Base-by-base conservation (phyloP, 37 sponge, comb jelly and placozoan genomes). In the Agelas oroides region DNA sequence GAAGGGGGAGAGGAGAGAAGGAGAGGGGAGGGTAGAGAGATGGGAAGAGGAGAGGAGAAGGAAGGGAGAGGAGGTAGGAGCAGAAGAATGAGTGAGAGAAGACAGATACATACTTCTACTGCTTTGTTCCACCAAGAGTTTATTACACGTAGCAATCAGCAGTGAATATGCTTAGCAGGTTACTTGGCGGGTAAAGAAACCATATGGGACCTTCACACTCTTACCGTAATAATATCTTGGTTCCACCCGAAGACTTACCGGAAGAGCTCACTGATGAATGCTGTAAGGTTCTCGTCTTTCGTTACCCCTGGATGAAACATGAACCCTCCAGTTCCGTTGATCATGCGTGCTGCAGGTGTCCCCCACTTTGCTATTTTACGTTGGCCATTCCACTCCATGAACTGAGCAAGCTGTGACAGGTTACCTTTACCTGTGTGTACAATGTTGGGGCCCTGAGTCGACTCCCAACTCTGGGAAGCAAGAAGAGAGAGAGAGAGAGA, bases 251-350 rank as follows among this genome's bases (percentile, higher is more conserved):
- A 8, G 1, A 73, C 76, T 70, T 35, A 91, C 92, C 92, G 71
- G 63, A 68, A 95, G 16, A 95, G 62, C 52, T 95, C 86, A 46
- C 41, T 63, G 38, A 95, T 79, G 62, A 89, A 95, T 1, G 79
- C 87, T 35, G 70, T 74, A 21, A 95, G 53, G 53, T 36, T 82
- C n/a, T 91, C 87, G 21, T 34, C 41, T 25, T 71, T 70, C 0
- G 77, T 71, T 3, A 95, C 65, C 0, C 70, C 86, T 46, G 95
- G 95, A 37, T 88, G 87, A 59, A 95, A 91, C 68, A 91, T 28
- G 70, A 77, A 72, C 17, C 89, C 95, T 1, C 80, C 95, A 0
- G 92, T 91, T 0, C 95, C 95, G n/a, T 84, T 73, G 37, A 95
- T 56, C 69, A 33, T 64, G 0, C 79, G 31, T 1, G 92, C 95